A percentile compares a stretch with the other conserved stretches of the same genome.
Conservation (phyloP, 2,113 vertebrate genomes). For the Cariama cristata region DNA sequence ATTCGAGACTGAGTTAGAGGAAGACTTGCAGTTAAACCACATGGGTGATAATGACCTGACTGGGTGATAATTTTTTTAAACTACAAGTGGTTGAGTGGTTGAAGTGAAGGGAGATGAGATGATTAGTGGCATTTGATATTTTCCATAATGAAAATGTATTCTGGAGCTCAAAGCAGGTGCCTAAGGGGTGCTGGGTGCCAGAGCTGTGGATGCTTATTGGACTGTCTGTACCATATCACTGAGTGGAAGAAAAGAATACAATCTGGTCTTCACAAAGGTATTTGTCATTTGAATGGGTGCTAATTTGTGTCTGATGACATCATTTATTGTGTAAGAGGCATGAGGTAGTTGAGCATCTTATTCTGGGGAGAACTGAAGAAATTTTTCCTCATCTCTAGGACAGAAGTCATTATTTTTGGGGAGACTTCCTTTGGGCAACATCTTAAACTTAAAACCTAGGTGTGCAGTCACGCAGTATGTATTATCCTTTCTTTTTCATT, state of each 20-base stretch:
- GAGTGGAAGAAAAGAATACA: background rate
- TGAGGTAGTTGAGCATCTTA: constrained; percentile 55
- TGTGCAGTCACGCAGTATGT: background rate
- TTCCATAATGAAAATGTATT: background rate
- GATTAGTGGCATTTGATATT: background rate
- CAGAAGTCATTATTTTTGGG: background rate
- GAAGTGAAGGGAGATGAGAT: background rate
- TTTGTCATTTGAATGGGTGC: background rate
- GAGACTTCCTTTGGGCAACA: background rate
- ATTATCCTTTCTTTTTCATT: background rate
- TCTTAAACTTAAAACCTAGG: background rate
- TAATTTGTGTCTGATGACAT: background rate
- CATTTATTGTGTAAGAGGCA: background rate
- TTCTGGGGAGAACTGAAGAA: background rate
- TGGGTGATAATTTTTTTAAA: background rate
- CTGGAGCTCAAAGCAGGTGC: background rate
- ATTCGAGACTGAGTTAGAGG: background rate
- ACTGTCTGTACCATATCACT: background rate
- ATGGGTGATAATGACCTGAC: background rate
- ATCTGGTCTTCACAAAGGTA: background rate
- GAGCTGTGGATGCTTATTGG: background rate
- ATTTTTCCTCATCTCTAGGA: background rate
- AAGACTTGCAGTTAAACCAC: background rate
- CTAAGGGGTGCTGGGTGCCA: background rate
- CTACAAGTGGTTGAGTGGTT: background rate